Conservation (phyloP, 2,888 invertebrate genomes). For the Netelia fuscicornis region DNA sequence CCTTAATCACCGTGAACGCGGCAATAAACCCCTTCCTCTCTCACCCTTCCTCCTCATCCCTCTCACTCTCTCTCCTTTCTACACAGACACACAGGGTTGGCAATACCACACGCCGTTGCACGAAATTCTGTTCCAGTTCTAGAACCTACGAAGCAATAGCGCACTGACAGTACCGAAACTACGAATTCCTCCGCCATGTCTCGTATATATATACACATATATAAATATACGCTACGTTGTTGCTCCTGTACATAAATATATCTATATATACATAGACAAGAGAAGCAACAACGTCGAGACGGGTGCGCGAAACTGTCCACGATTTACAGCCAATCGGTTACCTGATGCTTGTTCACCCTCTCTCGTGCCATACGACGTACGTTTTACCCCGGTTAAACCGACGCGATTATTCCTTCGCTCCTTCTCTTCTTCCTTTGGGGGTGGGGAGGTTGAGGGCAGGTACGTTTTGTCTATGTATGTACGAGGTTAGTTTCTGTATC, state of each 20-base stretch:
- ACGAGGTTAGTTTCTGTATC: neutral
- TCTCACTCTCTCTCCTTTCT: neutral
- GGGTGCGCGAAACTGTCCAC: constrained; percentile 49
- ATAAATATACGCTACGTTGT: neutral
- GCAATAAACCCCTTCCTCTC: constrained; percentile 66
- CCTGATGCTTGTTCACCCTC: constrained; percentile 45
- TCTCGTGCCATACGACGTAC: constrained; percentile 9
- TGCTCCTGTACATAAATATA: neutral
- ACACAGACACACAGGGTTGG: neutral
- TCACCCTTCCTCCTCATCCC: neutral
- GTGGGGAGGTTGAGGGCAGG: too few species aligned
- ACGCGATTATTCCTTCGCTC: constrained; percentile 48
- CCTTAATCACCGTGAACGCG: constrained; percentile 69
- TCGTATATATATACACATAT: neutral
- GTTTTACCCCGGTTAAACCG: constrained; percentile 36
- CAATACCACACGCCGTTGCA: neutral
- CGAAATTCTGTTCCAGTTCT: constrained; percentile 17
- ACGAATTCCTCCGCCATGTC: constrained; percentile 2
- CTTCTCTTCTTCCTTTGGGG: neutral
- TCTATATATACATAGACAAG: neutral
- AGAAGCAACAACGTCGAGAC: constrained; percentile 33
- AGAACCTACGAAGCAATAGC: constrained; percentile 56
- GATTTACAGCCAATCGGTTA: constrained; percentile 71
- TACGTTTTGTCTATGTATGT: neutral
- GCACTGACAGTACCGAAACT: constrained; percentile 51